Evolutionary conservation across 2,797 vertebrate species (phyloP).

Genomic region (Crypturellus tataupa): DNA sequence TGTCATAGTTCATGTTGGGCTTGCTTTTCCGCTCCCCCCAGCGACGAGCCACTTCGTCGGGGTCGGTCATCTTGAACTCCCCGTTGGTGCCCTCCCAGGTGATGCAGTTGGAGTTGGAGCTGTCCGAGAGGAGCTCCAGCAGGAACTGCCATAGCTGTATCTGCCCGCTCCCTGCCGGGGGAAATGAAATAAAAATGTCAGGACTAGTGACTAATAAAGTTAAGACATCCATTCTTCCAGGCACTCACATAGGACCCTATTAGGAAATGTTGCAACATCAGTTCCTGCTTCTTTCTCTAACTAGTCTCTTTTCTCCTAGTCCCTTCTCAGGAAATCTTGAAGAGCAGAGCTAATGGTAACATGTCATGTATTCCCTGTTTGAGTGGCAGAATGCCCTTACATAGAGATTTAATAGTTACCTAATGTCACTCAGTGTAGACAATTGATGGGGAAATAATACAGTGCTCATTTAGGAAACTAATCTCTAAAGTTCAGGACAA

Average conservation of each 20-base stretch:
- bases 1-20: conserved; percentile 94
- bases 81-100: conserved; percentile 92
- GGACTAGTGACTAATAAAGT: neutral
- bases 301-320: neutral
- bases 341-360: conserved; percentile 16
- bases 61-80: conserved; percentile 92
- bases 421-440: conserved; percentile 61
- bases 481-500: conserved; percentile 74
- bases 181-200: neutral
- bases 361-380: conserved; percentile 28
- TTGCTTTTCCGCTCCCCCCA: conserved; percentile 92
- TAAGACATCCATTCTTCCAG: neutral
- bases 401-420: conserved; percentile 60
- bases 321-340: neutral
- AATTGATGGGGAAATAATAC: conserved; percentile 73
- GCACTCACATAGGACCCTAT: neutral
- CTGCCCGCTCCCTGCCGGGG: conserved; percentile 84
- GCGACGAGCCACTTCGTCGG: conserved; percentile 89
- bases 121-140: conserved; percentile 90
- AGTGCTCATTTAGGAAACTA: conserved; percentile 76
- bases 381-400: conserved; percentile 28
- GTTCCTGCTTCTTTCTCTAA: neutral
- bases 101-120: conserved; percentile 90
- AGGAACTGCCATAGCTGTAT: conserved; percentile 93
- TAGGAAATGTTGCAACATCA: neutral